Base-by-base conservation (phyloP, 2,888 invertebrate species). In the Pandemis heparana region DNA sequence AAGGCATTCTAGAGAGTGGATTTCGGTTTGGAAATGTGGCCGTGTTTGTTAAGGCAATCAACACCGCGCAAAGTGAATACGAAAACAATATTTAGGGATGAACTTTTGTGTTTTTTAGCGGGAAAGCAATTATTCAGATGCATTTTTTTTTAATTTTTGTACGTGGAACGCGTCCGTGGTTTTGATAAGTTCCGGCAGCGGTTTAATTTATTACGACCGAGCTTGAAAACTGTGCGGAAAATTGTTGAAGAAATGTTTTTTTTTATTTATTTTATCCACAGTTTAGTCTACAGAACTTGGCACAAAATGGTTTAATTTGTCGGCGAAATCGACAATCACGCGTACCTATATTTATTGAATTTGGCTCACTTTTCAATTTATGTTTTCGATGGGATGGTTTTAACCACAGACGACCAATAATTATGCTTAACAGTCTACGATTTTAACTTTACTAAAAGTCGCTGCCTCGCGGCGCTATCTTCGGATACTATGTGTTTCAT, bases 21-120 rank as follows among this genome's bases (percentile, higher is more conserved):
- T 81, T 83, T 69, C 79, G 77, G 82, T 82, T 81, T 80, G 76
- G 77, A 79, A 82, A 81, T 77, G 79, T 66, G 59, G 78, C 76
- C 77, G 82, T 83, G 80, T 82, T 81, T 82, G 81, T 79, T 76
- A 79, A 78, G 81, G 79, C 81, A 83, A 84, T 84, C 83, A 81
- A 81, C 81, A 80, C 79, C 77, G 62, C 63, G 10, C 38, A 63
- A 46, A 61, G 73, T 69, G 63, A 74, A 73, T 70, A 70, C 48
- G 59, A 67, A 71, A 71, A 71, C 62, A 43, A 63, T 79, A 61
- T 68, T 65, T 68, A 70, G 69, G 41, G 62, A 43, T 10, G 62
- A 61, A 38, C 51, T 65, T 51, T 65, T 65, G 46, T 64, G n/a
- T 39, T 53, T 69, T 69, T 74, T 70, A 60, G 43, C 46, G 43